These are phyloP conservation scores for Pristionchus exspectatus DNA, from an alignment of 2,888 invertebrate genomes.

Conservation along the genomic window DNA sequence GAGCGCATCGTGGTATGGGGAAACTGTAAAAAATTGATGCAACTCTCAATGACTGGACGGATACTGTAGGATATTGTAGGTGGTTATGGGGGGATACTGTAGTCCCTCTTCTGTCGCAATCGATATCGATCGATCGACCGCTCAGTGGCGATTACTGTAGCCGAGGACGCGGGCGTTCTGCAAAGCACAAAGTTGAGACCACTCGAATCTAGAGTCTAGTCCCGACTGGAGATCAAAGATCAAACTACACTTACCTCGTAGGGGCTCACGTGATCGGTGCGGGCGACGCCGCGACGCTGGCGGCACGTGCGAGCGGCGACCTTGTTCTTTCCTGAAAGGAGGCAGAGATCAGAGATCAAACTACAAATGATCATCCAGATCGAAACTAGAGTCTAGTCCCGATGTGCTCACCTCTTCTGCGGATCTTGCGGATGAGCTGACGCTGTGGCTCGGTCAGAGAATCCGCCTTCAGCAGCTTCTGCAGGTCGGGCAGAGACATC, in stretches of 20 bases:
- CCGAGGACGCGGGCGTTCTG: conserved; percentile 29
- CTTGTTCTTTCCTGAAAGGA: conserved; percentile 83
- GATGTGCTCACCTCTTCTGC: conserved; percentile 70
- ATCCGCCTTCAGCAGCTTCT: conserved; percentile 72
- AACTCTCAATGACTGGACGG: neutral
- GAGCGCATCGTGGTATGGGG: neutral
- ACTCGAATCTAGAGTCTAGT: neutral
- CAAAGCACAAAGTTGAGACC: neutral
- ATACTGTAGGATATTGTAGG: conserved; percentile 7
- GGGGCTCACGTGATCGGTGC: neutral
- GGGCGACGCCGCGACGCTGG: conserved; percentile 67
- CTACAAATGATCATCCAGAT: neutral
- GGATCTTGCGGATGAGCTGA: conserved; percentile 75
- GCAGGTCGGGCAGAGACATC: conserved; percentile 75
- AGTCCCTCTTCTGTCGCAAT: neutral
- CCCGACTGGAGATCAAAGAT: neutral
- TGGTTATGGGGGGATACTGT: neutral
- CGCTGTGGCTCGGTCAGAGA: conserved; percentile 70
- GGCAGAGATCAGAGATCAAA: conserved; percentile 25
- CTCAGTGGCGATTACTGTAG: conserved; percentile 45
- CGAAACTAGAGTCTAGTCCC: neutral
- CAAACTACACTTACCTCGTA: conserved; percentile 36
- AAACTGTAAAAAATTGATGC: conserved; percentile 40
- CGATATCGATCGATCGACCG: conserved; percentile 3
- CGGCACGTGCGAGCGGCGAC: conserved; percentile 99